These are phyloP conservation scores for Zapus hudsonius DNA, from an alignment of 2,113 vertebrate genomes.

Conservation along the genomic window DNA sequence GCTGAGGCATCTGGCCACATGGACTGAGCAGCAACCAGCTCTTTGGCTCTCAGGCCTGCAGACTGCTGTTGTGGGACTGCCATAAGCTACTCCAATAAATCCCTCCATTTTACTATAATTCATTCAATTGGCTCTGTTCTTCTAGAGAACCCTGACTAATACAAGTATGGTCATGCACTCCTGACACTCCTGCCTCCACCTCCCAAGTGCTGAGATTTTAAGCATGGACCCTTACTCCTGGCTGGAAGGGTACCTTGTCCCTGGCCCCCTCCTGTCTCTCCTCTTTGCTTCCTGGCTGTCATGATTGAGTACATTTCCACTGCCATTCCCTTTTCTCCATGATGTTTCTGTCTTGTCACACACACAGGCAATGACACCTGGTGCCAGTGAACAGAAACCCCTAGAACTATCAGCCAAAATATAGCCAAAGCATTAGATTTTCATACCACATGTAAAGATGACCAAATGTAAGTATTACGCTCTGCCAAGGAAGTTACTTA, in stretches of 20 bases:
- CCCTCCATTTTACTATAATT: too few relatives aligned
- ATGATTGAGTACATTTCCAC: neutral
- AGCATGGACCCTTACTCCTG: neutral
- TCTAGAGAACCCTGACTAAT: too few relatives aligned
- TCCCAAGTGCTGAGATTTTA: neutral
- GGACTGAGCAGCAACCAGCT: too few relatives aligned
- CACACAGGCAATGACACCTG: neutral
- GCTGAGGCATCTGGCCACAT: too few relatives aligned
- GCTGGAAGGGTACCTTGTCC: neutral
- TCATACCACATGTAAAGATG: neutral
- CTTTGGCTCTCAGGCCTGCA: too few relatives aligned
- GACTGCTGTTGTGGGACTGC: too few relatives aligned
- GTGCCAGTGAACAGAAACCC: neutral
- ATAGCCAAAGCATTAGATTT: neutral
- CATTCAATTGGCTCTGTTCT: too few relatives aligned
- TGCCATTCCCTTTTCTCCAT: neutral
- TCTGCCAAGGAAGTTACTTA: neutral
- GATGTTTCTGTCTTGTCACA: neutral
- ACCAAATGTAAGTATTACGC: neutral
- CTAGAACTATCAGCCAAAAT: neutral
- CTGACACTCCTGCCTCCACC: neutral
- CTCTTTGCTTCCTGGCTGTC: neutral
- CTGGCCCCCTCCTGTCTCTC: neutral
- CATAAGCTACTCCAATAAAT: too few relatives aligned
- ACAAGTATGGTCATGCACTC: neutral